Evolutionary conservation across 2,113 vertebrate genomes (phyloP), one percentile per base, ranked within the genome.

Genomic region (Atherinomorus stipes): DNA sequence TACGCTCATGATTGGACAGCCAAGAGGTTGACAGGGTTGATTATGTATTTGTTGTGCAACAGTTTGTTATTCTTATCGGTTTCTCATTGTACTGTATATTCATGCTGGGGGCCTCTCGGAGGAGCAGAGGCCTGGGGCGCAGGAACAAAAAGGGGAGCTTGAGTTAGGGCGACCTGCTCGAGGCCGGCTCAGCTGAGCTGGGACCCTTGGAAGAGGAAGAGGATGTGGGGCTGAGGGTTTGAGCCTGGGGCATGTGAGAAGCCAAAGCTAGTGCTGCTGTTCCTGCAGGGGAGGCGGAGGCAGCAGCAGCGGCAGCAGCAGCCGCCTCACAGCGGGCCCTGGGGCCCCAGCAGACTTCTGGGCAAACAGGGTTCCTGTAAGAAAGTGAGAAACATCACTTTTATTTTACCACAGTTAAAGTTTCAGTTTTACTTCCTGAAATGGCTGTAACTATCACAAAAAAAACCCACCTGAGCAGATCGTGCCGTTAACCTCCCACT

Each of bases 1-100:
- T 86, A 85, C 78, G 81, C 88, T 88, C 84, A 70, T 76, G 74
- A 82, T 87, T 78, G 83, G 84, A 88, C 90, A 93, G 91, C 91
- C 91, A 88, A 88, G 70, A 85, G 80, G 80, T 89, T 57, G 90
- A 93, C 92, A 91, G 89, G 89, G 69, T 89, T 78, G 78, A 83
- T 93, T 93, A 94, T 93, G 93, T 94, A 94, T 87, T 94, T 89
- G 92, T 94, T 94, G 93, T 94, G 91, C 92, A 93, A 91, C 90
- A 93, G 92, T 93, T 90, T 88, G 74, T 81, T 88, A 84, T 78
- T 87, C 80, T 80, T 86, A 78, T 75, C 68, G 63, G 74, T 90
- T 86, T 81, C 82, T 90, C 86, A 80, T 85, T 74, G 85, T 87
- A 91, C 83, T 87, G 89, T 81, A 79, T 81, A 67, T 85, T 88